Evolutionary conservation across 1,140 invertebrate genomes (phyloP), one percentile per base, ranked within the genome.

Genomic region (Rhyzopertha dominica): DNA sequence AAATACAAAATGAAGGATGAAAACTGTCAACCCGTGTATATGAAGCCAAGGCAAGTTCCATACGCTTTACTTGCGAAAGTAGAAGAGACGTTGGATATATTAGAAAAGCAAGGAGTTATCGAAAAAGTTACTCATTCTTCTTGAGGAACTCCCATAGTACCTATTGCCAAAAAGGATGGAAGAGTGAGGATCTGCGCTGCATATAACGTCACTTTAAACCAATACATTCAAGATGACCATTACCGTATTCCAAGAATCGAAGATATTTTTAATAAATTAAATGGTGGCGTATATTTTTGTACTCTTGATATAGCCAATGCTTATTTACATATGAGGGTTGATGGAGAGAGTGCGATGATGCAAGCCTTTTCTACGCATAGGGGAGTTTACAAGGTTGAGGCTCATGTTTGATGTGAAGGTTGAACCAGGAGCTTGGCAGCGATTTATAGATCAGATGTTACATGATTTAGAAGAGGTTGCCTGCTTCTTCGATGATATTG

Each of bases 121-220:
- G 31, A 51, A 35, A 53, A 54, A 35, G 62, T 72, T 12, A 56
- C 65, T 31, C 46, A 51, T 45, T 66, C 62, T n/a, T 62, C 72
- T 26, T 78, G 72, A 74, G 71, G 67, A 4, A 67, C 73, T 4
- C 73, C 72, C 0, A 53, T 78, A 5, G 74, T 78, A 0, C 55
- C 67, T 2, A 67, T 75, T 1, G 22, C 58, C 13, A 77, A 77
- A 45, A 34, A 59, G 1, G 58, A 76, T 50, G 68, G 67, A 7
- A 49, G 55, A 12, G 49, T 69, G 22, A 45, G 74, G 13, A 59
- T 77, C 20, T 52, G 36, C 34, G 47, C 16, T 24, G 30, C 24
- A 8, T 43, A 43, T 19, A 43, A 40, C 13, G 23, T 24, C 26
- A 24, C 34, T 19, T 0, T 37, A n/a, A 47, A 35, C 35, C 26